phyloP scores from a whole-genome alignment of 2,888 invertebrate genomes.

The Melitaea athalia region DNA sequence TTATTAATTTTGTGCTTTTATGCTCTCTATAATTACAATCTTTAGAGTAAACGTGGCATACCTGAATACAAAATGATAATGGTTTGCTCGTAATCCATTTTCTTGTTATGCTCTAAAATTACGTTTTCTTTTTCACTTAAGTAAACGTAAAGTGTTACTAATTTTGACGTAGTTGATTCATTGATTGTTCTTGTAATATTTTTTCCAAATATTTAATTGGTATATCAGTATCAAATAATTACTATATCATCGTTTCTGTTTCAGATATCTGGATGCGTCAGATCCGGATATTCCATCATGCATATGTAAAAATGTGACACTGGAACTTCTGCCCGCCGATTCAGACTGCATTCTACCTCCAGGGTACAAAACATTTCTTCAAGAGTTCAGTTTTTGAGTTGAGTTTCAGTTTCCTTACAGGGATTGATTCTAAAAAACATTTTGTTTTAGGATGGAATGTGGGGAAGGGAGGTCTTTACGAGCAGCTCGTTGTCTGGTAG shows the following conservation, averaged over 20 bases:
- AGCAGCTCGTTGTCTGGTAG: conserved; percentile 71
- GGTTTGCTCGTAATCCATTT: too few species aligned
- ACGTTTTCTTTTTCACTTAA: too few species aligned
- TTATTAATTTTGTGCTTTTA: too few species aligned
- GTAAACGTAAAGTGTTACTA: too few species aligned
- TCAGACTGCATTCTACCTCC: conserved; percentile 72
- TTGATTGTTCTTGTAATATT: too few species aligned
- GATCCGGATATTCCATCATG: conserved; percentile 70
- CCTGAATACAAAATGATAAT: too few species aligned
- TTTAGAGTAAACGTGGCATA: background rate
- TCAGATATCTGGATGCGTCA: conserved; percentile 67
- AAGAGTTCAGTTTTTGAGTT: too few species aligned
- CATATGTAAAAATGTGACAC: conserved; percentile 67
- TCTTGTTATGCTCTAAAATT: too few species aligned
- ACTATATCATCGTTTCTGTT: conserved; percentile 33
- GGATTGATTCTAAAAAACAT: background rate
- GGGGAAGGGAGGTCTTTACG: conserved; percentile 69
- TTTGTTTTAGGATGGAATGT: conserved; percentile 61
- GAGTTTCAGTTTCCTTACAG: background rate
- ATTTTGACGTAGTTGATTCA: too few species aligned
- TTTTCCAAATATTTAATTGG: background rate
- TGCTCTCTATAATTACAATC: too few species aligned
- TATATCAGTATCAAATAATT: background rate
- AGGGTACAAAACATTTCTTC: conserved; percentile 52
- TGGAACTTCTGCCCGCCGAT: conserved; percentile 70